Base-by-base conservation (phyloP, 1,140 invertebrate genomes). In the Papilio machaon region DNA sequence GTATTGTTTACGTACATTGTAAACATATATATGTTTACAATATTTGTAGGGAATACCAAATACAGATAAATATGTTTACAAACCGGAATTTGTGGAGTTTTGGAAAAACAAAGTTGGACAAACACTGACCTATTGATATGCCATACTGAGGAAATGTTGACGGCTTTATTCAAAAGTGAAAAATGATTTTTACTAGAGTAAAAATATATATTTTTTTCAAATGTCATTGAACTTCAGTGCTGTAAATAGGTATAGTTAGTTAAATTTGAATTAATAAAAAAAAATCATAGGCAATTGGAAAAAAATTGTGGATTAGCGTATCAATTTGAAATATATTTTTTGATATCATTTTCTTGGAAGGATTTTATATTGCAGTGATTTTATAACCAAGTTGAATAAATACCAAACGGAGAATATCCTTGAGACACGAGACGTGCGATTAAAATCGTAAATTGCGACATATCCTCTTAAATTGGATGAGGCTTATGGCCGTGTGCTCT, bases 341-440 rank as follows among this genome's bases (percentile, higher is more conserved):
- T 38, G 23, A 23, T 70, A 38, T 35, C 64, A 11, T 70, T 70
- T 15, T 17, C 64, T 70, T 70, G 35, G 64, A 70, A 38, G 64
- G 30, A 70, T 70, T 70, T 70, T 35, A 70, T 70, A 70, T 23
- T 15, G 23, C 4, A 35, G 13, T 38, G 64, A 17, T 70, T 70
- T 70, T 15, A 70, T 70, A 70, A 70, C 35, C 2, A 70, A 35
- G 30, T 35, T 35, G 6, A 64, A 64, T 54, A 54, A 54, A 54
- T 64, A 17, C 64, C 30, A 70, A 70, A 35, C 64, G 64, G 64
- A 35, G 64, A 70, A 35, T 38, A 35, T 70, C 64, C 64, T 70
- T 35, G 64, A 70, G 30, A 70, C 64, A 35, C 64, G 64, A 70
- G 64, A 70, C 30, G 30, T 70, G 64, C 64, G 64, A 70, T 70